A percentile compares a stretch with the other conserved stretches of the same genome.
Evolutionary conservation across 2,797 vertebrate genomes (phyloP).

Genomic region (Rallus crepitans): DNA sequence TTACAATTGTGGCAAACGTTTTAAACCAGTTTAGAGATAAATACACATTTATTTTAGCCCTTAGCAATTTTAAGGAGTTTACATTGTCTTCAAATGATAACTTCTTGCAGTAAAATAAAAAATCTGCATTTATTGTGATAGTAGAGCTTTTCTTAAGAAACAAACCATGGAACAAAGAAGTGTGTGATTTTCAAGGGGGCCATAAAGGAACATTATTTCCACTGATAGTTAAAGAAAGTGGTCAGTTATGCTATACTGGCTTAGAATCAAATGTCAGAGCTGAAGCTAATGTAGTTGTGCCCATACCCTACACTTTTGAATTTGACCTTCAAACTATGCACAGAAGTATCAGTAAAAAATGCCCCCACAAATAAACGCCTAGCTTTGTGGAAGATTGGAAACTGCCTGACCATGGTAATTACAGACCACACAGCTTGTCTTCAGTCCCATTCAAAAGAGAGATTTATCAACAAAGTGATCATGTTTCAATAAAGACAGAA

Average conservation of each 20-base stretch:
- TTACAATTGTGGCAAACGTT: background rate
- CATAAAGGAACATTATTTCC: background rate
- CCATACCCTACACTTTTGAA: background rate
- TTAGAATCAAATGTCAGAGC: background rate
- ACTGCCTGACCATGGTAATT: conserved; percentile 2
- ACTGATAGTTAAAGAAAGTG: background rate
- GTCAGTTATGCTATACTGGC: background rate
- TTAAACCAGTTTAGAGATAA: background rate
- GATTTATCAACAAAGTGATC: conserved; percentile 11
- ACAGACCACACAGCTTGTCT: conserved; percentile 27
- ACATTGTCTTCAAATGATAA: background rate
- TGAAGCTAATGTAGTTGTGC: background rate
- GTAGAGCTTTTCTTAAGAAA: background rate
- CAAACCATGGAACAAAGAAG: background rate
- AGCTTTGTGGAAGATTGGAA: background rate
- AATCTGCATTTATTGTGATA: background rate
- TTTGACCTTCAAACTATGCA: background rate
- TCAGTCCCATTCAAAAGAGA: background rate
- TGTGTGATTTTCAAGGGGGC: background rate
- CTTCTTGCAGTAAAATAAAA: background rate
- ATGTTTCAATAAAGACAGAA: conserved; percentile 27
- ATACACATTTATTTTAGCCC: background rate
- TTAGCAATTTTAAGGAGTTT: background rate
- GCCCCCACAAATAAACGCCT: background rate
- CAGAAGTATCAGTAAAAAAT: background rate